Evolutionary conservation across 1,140 invertebrate genomes (phyloP).

Genomic region (Zaprionus taronus): DNA sequence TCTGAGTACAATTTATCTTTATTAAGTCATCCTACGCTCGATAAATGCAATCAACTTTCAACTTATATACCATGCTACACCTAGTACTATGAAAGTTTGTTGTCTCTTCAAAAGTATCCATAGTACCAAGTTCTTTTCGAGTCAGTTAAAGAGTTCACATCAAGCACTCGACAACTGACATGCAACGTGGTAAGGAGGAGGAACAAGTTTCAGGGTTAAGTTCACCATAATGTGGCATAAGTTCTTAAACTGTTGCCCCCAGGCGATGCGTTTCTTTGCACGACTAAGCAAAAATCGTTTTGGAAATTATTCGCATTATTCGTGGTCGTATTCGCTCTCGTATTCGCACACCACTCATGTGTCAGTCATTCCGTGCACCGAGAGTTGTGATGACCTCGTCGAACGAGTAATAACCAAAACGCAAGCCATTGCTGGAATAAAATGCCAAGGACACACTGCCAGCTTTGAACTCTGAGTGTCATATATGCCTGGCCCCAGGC

Average conservation of each 20-base stretch:
- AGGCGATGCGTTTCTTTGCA: slow-evolving; percentile 25
- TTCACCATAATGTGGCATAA: slow-evolving; percentile 47
- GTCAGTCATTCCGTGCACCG: slow-evolving; percentile 20
- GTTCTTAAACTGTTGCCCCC: slow-evolving; percentile 32
- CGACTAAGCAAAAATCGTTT: slow-evolving; percentile 51
- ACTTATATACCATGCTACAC: too few species aligned
- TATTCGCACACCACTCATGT: slow-evolving; percentile 18
- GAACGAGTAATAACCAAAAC: slow-evolving; percentile 60
- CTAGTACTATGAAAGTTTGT: too few species aligned
- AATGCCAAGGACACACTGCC: slow-evolving; percentile 68
- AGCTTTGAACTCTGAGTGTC: slow-evolving; percentile 67
- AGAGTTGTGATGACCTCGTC: slow-evolving; percentile 42
- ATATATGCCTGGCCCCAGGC: slow-evolving; percentile 43
- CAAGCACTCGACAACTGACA: neutral
- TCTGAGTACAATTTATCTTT: too few species aligned
- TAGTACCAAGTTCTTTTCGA: neutral
- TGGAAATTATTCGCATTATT: slow-evolving; percentile 57
- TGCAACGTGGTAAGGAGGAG: neutral
- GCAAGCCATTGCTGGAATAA: slow-evolving; percentile 56
- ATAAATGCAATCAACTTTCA: too few species aligned
- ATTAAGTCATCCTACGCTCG: too few species aligned
- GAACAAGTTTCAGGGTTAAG: neutral
- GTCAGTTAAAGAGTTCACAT: neutral
- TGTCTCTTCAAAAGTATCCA: neutral
- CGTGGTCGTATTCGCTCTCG: slow-evolving; percentile 34